Percentiles rank a stretch among this genome's conserved stretches.
Evolutionary conservation across 2,113 vertebrate species (phyloP).

Genomic region (Hyla sarda): DNA sequence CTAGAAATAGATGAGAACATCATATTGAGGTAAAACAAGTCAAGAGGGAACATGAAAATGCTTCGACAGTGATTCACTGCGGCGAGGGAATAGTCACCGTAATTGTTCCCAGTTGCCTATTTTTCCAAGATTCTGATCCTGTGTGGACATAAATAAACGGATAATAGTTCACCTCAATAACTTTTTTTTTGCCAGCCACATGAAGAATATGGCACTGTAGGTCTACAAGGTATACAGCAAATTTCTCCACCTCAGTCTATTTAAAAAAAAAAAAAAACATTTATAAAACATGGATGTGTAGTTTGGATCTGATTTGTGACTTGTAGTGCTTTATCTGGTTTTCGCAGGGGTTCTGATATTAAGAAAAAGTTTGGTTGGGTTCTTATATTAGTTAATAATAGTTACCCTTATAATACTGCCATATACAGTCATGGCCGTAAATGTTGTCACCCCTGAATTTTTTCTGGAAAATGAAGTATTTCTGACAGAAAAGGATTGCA

Average conservation of each 20-base stretch:
- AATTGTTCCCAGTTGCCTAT: slow-evolving; percentile 9
- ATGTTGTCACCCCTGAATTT: too few species aligned
- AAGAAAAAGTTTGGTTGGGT: background rate
- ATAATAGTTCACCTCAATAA: background rate
- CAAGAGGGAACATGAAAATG: background rate
- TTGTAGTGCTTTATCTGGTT: background rate
- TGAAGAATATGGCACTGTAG: background rate
- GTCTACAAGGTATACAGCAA: background rate
- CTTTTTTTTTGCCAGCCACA: background rate
- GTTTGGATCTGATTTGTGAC: background rate
- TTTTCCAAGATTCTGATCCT: background rate
- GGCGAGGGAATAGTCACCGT: background rate
- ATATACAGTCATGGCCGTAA: too few species aligned
- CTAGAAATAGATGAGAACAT: background rate
- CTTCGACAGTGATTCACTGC: background rate
- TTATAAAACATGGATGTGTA: background rate
- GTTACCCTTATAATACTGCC: background rate
- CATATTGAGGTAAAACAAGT: background rate
- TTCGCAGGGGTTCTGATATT: background rate
- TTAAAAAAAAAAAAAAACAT: too few species aligned
- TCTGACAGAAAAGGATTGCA: too few species aligned
- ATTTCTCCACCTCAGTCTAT: background rate
- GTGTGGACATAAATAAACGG: background rate
- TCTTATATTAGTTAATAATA: background rate
- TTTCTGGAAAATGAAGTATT: too few species aligned